Conservation (phyloP, 2,797 vertebrate species). For the Setipinna tenuifilis region DNA sequence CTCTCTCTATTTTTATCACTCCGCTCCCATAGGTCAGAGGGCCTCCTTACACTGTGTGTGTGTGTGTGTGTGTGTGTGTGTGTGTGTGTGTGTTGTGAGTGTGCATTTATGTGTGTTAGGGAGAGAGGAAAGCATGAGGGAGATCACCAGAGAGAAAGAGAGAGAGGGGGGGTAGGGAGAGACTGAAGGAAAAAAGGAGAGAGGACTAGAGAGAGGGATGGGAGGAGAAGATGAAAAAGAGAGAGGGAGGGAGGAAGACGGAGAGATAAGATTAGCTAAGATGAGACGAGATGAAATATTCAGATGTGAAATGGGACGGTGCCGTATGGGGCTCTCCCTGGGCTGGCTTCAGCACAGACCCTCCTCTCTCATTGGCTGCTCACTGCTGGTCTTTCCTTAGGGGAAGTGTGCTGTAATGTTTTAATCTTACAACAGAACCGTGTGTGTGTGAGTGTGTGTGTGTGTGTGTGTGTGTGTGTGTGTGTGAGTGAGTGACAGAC, state of each 20-base stretch:
- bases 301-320: not conserved
- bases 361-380: not conserved
- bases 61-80: slow-evolving; percentile 32
- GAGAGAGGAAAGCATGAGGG: not conserved
- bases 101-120: not conserved
- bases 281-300: slow-evolving; percentile 1
- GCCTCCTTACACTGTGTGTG: slow-evolving; percentile 47
- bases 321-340: not conserved
- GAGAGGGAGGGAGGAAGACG: slow-evolving; percentile 31
- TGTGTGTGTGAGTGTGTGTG: not conserved
- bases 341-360: not conserved
- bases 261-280: not conserved
- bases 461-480: not conserved
- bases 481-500: not conserved
- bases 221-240: slow-evolving; percentile 27
- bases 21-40: slow-evolving; percentile 52
- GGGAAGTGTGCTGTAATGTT: not conserved
- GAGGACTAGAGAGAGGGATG: not conserved
- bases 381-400: not conserved
- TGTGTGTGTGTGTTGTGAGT: slow-evolving; percentile 6
- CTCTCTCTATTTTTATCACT: slow-evolving; percentile 66
- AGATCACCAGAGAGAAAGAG: not conserved
- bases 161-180: not conserved
- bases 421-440: not conserved
- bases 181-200: not conserved